Base-by-base conservation (phyloP, 2,113 vertebrate species). In the Nymphicus hollandicus region DNA sequence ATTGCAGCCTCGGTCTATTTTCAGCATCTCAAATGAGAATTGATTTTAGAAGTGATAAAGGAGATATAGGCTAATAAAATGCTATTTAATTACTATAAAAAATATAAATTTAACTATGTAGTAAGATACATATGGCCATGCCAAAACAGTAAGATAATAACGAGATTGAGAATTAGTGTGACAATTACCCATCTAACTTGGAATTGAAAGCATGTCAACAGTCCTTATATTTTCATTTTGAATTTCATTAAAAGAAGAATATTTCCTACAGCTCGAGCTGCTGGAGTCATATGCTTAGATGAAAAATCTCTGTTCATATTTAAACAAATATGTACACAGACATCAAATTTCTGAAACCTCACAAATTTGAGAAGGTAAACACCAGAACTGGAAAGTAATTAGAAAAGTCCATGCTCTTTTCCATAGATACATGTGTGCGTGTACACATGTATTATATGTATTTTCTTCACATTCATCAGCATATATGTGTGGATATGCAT, bases 41-140 rank as follows among this genome's bases (percentile, higher is more conserved):
- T 71, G 41, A 81, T 79, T 92, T 79, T 70, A 91, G 46, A 82
- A 87, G 46, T 0, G 0, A 89, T 85, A 72, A 95, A 85, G 66
- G 90, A 81, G 43, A 68, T 22, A 81, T 8, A 91, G 80, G 83
- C 87, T 91, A 94, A 96, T 95, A 96, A 96, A 76, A 91, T 14
- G 76, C 49, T 81, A 81, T 63, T 81, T 86, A 91, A 92, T 91
- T 95, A 87, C 70, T 85, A 69, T 5, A 72, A 87, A 90, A 90
- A 85, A 76, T 56, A 89, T 39, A 93, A 86, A 76, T 76, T 56
- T 87, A 91, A 89, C 81, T 80, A 24, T 25, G 83, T 25, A 65
- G 52, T 83, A 74, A 86, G 79, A 92, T 56, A 96, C 20, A 70
- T 35, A 71, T 4, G 61, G 41, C 28, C 91, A 87, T 73, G n/a